Base-by-base conservation (phyloP, 2,888 invertebrate species). In the Eupeodes latifasciatus region DNA sequence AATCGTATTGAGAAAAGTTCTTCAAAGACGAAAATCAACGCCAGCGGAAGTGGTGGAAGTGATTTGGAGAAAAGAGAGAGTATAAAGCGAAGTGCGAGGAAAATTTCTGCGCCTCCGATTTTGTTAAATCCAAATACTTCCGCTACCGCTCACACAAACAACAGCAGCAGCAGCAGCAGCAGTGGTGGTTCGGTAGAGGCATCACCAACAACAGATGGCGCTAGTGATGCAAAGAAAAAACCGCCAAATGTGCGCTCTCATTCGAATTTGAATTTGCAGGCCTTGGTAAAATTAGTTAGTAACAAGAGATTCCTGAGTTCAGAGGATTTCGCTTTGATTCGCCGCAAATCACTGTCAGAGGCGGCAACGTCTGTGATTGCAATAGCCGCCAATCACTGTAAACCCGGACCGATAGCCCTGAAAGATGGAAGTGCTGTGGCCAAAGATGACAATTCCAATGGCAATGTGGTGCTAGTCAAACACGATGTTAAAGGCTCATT, bases 1-100 rank as follows among this genome's bases (percentile, higher is more conserved):
- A 93, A 92, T 90, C 92, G 93, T 51, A 91, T 93, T 47, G 92
- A 92, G 89, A 93, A 93, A 86, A 92, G 92, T 80, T 92, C 92
- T 11, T 93, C 93, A 1, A 93, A 93, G 84, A 91, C 91, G 6
- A 93, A 93, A 91, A 90, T 93, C 1, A 86, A 80, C 12, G 71
- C 85, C n/a, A 90, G 90, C 64, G 47, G 47, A 47, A 57, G 27
- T 49, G 74, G 53, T 10, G 53, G 74, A 49, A 81, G 75, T 53
- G 91, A 91, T 67, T 81, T 91, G 12, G 92, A 91, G 36, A 91
- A 92, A 61, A 89, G 91, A 11, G 91, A 91, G 47, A 91, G 91
- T 77, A 72, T 91, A 7, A 91, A 91, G 51, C 91, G 91, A 4
- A 91, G 90, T 69, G 90, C 89, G 11, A 90, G 92, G 16, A 93